phyloP scores from a whole-genome alignment of 2,113 vertebrate species.

The Tachysurus fulvidraco region DNA sequence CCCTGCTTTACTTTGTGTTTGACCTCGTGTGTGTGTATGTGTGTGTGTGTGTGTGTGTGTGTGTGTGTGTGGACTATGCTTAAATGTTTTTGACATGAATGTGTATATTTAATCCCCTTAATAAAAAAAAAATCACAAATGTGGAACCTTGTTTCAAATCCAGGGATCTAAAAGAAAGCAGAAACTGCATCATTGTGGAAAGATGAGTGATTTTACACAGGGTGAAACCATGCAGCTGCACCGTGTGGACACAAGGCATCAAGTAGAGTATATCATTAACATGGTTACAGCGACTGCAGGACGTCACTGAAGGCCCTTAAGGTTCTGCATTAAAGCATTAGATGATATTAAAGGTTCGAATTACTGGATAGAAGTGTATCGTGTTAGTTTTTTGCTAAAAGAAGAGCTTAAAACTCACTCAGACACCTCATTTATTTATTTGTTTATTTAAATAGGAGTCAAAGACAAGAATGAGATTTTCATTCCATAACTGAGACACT shows the following conservation, averaged over 20 bases:
- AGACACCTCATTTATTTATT: no score
- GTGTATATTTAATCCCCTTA: no score
- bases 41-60: neutral
- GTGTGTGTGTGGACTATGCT: no score
- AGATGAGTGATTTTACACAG: neutral
- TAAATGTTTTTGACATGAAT: no score
- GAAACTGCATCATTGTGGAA: neutral
- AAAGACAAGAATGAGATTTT: neutral
- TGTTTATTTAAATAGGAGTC: neutral
- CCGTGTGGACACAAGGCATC: neutral
- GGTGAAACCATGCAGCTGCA: constrained; percentile 34
- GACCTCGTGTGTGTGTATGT: neutral
- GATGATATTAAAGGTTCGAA: neutral
- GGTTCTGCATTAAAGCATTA: neutral
- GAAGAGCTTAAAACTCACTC: neutral
- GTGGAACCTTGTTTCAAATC: neutral
- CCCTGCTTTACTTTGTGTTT: neutral
- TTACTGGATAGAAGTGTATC: neutral
- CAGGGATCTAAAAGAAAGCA: neutral
- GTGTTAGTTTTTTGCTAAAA: neutral
- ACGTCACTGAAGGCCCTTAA: neutral
- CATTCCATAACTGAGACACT: neutral
- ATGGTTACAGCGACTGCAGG: neutral
- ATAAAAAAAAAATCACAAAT: neutral
- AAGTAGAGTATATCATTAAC: neutral